A percentile compares a stretch with the other conserved stretches of the same genome.
phyloP scores from a whole-genome alignment of 2,888 invertebrate genomes.

The Metellina segmentata region DNA sequence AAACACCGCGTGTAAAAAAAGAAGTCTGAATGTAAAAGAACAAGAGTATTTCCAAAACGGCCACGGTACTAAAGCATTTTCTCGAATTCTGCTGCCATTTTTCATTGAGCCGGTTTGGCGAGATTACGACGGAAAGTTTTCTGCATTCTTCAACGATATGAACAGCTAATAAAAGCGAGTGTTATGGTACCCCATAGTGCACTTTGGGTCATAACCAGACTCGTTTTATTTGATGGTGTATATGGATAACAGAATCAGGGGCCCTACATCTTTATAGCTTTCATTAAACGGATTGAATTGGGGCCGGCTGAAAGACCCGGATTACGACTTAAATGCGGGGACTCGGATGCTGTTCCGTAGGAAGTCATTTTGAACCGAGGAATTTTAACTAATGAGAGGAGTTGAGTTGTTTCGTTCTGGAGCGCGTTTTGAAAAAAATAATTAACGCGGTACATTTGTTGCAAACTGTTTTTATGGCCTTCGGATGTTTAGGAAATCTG shows the following conservation, averaged over 20 bases:
- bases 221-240: constrained; percentile 17
- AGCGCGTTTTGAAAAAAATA: too few relatives aligned
- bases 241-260: neutral
- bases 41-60: neutral
- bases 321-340: neutral
- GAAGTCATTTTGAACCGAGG: neutral
- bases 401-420: too few relatives aligned
- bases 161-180: constrained; percentile 25
- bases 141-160: constrained; percentile 31
- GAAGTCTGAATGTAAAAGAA: neutral
- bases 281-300: constrained; percentile 13
- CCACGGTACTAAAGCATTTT: constrained; percentile 26
- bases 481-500: too few relatives aligned
- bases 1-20: neutral
- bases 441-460: too few relatives aligned
- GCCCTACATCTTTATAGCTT: constrained; percentile 8
- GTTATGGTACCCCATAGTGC: constrained; percentile 7
- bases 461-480: too few relatives aligned
- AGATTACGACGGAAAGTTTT: constrained; percentile 24
- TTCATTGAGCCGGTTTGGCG: constrained; percentile 2
- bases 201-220: constrained; percentile 19
- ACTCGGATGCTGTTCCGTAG: neutral
- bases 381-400: neutral
- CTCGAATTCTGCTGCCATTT: constrained; percentile 7
- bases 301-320: constrained; percentile 6